Conservation (phyloP, 2,797 vertebrate genomes). For the Agapornis canus region DNA sequence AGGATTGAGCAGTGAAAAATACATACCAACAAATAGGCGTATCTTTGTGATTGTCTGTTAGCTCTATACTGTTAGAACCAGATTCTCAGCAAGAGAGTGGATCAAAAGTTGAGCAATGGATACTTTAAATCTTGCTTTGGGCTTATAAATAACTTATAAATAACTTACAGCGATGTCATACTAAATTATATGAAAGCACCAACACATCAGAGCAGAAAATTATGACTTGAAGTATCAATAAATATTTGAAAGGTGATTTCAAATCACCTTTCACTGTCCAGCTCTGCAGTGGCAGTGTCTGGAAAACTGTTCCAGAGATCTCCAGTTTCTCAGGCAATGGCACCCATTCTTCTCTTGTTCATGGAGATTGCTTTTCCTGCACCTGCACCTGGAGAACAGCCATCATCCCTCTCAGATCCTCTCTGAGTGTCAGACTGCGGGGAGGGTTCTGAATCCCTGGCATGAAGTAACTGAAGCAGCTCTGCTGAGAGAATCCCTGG, state of each 20-base stretch:
- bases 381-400: neutral
- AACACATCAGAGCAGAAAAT: neutral
- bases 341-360: neutral
- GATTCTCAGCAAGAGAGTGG: neutral
- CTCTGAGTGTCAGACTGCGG: too few species aligned
- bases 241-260: neutral
- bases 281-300: neutral
- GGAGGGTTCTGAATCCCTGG: neutral
- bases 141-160: neutral
- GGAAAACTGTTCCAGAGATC: neutral
- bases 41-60: neutral
- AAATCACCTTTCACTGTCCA: neutral
- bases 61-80: neutral
- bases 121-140: neutral
- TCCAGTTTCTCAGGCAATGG: neutral
- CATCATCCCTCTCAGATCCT: rapidly evolving
- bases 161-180: neutral
- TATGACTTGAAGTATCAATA: neutral
- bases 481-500: neutral
- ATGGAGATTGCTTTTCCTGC: rapidly evolving
- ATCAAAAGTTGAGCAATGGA: neutral
- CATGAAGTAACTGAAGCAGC: neutral
- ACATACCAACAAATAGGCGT: conserved; percentile 61
- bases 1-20: conserved; percentile 87
- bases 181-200: neutral